Percentiles rank a stretch among this genome's conserved stretches.
Evolutionary conservation across 2,113 vertebrate genomes (phyloP).

Genomic region (Nipponia nippon): DNA sequence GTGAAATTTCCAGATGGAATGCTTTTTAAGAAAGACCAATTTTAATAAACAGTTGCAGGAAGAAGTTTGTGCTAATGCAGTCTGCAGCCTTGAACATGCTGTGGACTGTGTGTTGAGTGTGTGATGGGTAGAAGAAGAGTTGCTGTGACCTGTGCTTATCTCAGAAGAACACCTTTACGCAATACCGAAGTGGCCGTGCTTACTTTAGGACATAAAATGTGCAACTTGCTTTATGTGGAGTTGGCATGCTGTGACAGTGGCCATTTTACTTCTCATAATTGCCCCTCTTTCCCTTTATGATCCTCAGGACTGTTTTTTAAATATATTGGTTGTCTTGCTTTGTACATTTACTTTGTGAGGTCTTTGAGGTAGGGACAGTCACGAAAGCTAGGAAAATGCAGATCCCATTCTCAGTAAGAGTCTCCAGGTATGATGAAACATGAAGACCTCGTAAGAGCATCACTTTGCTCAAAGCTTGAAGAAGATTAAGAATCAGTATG

Average conservation of each 20-base stretch:
- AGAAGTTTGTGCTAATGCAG: neutral
- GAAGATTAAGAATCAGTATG: neutral
- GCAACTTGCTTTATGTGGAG: neutral
- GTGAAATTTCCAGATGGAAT: neutral
- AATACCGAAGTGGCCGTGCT: neutral
- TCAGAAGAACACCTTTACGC: neutral
- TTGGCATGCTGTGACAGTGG: neutral
- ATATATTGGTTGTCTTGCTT: neutral
- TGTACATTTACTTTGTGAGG: neutral
- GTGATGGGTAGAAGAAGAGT: neutral
- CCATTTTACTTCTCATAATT: neutral
- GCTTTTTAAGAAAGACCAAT: neutral
- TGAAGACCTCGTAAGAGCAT: neutral
- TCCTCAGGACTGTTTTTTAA: neutral
- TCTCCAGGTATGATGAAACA: neutral
- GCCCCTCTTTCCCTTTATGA: neutral
- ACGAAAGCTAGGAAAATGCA: neutral
- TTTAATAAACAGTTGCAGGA: neutral
- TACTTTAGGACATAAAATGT: neutral
- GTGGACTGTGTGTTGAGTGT: fast-evolving
- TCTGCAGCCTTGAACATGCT: neutral
- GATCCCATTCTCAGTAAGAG: neutral
- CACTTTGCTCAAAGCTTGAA: neutral
- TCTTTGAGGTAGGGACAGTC: neutral
- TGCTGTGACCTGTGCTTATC: neutral